Conservation (phyloP, 2,888 invertebrate genomes). For the Diaperis boleti region DNA sequence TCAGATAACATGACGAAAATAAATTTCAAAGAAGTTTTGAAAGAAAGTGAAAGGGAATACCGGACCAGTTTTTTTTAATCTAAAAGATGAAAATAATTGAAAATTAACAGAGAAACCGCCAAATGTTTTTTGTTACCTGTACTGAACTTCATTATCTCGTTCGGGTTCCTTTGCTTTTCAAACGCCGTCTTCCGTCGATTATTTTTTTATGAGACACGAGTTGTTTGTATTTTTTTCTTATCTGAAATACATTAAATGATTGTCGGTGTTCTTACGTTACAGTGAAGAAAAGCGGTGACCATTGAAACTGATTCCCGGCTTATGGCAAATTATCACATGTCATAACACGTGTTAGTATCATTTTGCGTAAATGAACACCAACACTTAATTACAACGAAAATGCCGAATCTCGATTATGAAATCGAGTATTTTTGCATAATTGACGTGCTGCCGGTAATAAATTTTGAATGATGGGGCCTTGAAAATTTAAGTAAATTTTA, state of each 20-base stretch:
- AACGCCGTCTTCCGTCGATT: background rate
- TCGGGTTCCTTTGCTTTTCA: background rate
- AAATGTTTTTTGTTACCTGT: no score
- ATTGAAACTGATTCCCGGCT: background rate
- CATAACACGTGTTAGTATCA: background rate
- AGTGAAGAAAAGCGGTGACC: background rate
- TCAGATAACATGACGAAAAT: slow-evolving; percentile 1
- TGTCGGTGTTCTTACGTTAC: slow-evolving; percentile 4
- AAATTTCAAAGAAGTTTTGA: slow-evolving; percentile 2
- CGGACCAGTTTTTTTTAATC: background rate
- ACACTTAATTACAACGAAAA: background rate
- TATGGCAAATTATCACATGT: slow-evolving; percentile 1
- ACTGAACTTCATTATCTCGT: background rate
- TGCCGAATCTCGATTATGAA: background rate
- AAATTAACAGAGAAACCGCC: no score
- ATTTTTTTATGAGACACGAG: background rate
- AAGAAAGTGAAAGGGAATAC: background rate
- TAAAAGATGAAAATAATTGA: background rate
- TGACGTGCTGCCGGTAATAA: slow-evolving; percentile 9
- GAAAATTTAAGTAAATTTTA: slow-evolving; percentile 13
- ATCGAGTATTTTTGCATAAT: background rate
- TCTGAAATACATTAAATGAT: background rate
- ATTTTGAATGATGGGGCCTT: slow-evolving; percentile 12
- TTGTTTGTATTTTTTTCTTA: background rate
- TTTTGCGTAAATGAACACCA: background rate